These are phyloP conservation scores for Drosophila ambigua DNA, from an alignment of 1,140 invertebrate genomes.

Conservation along the genomic window DNA sequence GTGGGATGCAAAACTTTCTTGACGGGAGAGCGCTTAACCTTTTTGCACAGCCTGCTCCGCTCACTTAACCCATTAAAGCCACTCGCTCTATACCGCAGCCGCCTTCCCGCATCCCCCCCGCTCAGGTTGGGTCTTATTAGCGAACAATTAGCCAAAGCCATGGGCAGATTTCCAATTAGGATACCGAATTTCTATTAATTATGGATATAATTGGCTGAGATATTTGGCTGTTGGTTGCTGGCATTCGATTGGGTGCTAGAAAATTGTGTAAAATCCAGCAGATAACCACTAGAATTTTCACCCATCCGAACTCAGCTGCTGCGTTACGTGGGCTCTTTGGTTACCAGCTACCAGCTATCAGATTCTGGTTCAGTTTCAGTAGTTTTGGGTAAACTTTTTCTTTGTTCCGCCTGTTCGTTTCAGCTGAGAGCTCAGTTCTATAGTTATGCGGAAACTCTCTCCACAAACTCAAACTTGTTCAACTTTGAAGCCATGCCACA, in stretches of 20 bases:
- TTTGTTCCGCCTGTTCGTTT: no score
- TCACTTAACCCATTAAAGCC: constrained; percentile 50
- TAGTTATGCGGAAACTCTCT: no score
- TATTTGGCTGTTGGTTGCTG: background rate
- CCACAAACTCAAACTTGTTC: no score
- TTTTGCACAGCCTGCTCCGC: constrained; percentile 2
- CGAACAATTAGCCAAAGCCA: constrained; percentile 39
- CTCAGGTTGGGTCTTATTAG: constrained; percentile 37
- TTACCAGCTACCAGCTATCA: no score
- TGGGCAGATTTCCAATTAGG: constrained; percentile 26
- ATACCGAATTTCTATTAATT: constrained; percentile 44
- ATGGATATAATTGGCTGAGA: constrained; percentile 30
- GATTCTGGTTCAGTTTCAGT: no score
- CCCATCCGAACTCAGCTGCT: no score
- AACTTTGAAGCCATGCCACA: background rate
- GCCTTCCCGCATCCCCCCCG: background rate
- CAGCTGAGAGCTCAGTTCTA: no score
- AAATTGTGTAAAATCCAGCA: no score
- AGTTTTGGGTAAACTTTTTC: no score
- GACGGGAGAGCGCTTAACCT: background rate
- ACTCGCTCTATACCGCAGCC: constrained; percentile 10
- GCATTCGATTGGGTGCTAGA: no score
- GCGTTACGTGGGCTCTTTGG: no score
- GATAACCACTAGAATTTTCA: no score
- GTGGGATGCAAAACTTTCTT: constrained; percentile 14